phyloP scores from a whole-genome alignment of 2,888 invertebrate species.

The Heliconius erato region DNA sequence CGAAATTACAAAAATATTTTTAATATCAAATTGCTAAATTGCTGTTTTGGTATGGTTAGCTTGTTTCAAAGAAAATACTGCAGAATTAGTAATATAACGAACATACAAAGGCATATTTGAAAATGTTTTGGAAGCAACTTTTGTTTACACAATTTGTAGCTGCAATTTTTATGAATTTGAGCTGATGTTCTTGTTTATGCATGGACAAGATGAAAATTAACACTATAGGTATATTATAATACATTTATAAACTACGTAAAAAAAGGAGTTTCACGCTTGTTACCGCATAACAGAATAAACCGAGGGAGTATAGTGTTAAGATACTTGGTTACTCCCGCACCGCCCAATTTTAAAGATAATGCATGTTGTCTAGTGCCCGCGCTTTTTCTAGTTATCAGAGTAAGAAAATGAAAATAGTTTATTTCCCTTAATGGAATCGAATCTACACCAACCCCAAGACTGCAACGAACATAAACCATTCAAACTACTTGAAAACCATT shows the following conservation, averaged over 20 bases:
- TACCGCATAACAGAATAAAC: not conserved
- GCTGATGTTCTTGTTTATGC: not conserved
- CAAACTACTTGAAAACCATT: conserved; percentile 36
- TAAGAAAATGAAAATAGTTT: not conserved
- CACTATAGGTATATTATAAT: no score
- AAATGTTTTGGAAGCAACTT: conserved; percentile 12
- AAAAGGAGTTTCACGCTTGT: no score
- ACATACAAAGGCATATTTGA: conserved; percentile 13
- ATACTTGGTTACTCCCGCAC: not conserved
- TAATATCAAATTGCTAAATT: conserved; percentile 3
- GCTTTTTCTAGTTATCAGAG: no score
- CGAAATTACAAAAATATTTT: conserved; percentile 2
- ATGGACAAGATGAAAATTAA: not conserved
- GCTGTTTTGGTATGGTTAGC: not conserved
- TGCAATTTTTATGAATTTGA: not conserved
- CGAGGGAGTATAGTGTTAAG: not conserved
- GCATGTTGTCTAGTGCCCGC: no score
- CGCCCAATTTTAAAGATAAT: not conserved
- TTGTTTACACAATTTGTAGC: not conserved
- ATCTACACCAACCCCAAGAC: not conserved
- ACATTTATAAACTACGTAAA: no score
- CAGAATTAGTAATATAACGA: conserved; percentile 19
- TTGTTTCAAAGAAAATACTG: not conserved
- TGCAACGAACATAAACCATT: not conserved
- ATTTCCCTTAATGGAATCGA: not conserved